Percentiles rank a stretch among this genome's conserved stretches.
These are phyloP conservation scores for Trematomus bernacchii DNA, from an alignment of 2,797 vertebrate species.

Conservation along the genomic window DNA sequence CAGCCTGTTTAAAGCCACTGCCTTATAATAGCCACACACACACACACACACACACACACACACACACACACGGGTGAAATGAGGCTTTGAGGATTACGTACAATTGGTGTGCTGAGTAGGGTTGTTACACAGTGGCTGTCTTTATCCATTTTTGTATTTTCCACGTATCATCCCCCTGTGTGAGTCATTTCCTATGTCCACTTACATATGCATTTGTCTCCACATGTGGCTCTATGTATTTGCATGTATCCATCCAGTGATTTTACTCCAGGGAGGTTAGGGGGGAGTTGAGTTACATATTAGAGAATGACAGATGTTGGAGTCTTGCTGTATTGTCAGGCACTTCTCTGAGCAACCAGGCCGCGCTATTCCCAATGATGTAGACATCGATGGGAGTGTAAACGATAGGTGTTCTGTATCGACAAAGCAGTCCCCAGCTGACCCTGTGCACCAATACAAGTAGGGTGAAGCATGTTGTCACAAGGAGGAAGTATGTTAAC, in stretches of 20 bases:
- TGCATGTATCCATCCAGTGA: constrained; percentile 7
- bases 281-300: constrained; percentile 29
- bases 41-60: not conserved
- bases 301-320: constrained; percentile 63
- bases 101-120: constrained; percentile 25
- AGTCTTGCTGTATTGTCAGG: constrained; percentile 62
- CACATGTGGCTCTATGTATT: not conserved
- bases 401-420: constrained; percentile 72
- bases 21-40: not conserved
- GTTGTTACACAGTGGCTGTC: not conserved
- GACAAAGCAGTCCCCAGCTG: constrained; percentile 57
- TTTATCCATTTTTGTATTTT: constrained; percentile 13
- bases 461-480: not conserved
- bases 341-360: constrained; percentile 60
- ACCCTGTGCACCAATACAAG: constrained; percentile 34
- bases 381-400: constrained; percentile 63
- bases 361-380: constrained; percentile 63
- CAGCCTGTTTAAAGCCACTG: constrained; percentile 6
- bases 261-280: constrained; percentile 6
- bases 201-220: not conserved
- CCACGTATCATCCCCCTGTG: not conserved
- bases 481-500: not conserved
- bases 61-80: constrained; percentile 24
- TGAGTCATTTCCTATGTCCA: not conserved
- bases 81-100: constrained; percentile 40